Evolutionary conservation across 2,113 vertebrate species (phyloP).

Genomic region (Suricata suricatta): DNA sequence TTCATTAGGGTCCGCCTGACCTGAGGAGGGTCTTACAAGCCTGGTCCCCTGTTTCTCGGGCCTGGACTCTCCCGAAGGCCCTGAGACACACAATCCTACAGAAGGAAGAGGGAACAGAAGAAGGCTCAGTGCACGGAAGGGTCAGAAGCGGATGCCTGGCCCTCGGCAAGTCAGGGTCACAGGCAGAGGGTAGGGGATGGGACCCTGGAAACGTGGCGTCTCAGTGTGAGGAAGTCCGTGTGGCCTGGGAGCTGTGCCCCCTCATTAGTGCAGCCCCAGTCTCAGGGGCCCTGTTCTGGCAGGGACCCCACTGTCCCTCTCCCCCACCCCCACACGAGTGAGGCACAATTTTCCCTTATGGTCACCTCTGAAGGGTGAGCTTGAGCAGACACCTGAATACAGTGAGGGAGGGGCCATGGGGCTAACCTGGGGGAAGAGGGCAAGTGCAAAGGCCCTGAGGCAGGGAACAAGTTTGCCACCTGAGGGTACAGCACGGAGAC

Average conservation of each 20-base stretch:
- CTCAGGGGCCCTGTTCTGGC: fast-evolving
- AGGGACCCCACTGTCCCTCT: background rate
- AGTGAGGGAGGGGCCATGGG: background rate
- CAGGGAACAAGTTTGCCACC: background rate
- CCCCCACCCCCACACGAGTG: background rate
- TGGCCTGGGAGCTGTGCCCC: background rate
- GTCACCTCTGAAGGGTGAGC: background rate
- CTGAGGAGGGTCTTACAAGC: too few species aligned
- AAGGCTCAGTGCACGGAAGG: background rate
- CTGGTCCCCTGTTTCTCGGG: background rate
- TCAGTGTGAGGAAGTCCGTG: background rate
- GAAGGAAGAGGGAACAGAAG: background rate
- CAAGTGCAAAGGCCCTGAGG: background rate
- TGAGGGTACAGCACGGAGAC: background rate
- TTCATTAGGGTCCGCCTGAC: too few species aligned
- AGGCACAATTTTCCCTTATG: background rate
- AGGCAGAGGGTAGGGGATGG: background rate
- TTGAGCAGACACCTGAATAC: background rate
- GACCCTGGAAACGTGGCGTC: too few species aligned
- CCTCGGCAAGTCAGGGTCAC: background rate
- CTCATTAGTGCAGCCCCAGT: background rate
- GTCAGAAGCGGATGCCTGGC: background rate
- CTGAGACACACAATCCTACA: background rate
- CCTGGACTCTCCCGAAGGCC: background rate
- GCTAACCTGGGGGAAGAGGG: background rate